Evolutionary conservation across 2,888 invertebrate genomes (phyloP).

Genomic region (Axea sp.): DNA sequence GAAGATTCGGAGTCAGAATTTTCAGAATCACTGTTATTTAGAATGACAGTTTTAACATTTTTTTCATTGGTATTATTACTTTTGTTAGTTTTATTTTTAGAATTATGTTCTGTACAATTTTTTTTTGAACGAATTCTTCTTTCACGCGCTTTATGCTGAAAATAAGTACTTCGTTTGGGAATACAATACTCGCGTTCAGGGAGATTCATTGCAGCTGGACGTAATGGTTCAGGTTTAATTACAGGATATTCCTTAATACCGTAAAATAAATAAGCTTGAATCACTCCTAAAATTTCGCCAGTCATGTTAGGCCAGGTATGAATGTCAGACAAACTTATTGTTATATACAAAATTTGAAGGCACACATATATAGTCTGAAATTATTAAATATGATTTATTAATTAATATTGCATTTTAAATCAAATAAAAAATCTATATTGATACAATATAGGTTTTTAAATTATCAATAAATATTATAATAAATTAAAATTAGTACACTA

Average conservation of each 20-base stretch:
- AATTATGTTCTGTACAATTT: constrained; percentile 26
- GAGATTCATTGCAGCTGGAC: constrained; percentile 75
- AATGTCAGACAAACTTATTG: constrained; percentile 63
- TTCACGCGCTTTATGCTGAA: constrained; percentile 65
- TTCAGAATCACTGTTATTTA: constrained; percentile 64
- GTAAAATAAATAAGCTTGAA: constrained; percentile 73
- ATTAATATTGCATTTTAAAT: not conserved
- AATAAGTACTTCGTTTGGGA: constrained; percentile 69
- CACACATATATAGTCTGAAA: constrained; percentile 69
- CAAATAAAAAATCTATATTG: no score
- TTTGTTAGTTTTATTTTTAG: constrained; percentile 12
- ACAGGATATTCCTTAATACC: constrained; percentile 70
- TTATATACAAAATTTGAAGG: constrained; percentile 67
- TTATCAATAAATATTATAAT: no score
- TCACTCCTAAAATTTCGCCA: constrained; percentile 73
- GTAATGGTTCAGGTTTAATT: constrained; percentile 68
- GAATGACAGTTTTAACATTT: constrained; percentile 40
- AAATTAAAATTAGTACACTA: no score
- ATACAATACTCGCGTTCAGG: constrained; percentile 71
- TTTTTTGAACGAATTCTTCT: constrained; percentile 65
- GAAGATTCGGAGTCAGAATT: constrained; percentile 51
- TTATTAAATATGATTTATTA: no score
- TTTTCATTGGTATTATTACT: not conserved
- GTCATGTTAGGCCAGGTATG: constrained; percentile 64
- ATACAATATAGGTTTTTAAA: no score